Percentiles rank a stretch among this genome's conserved stretches.
phyloP scores from a whole-genome alignment of 2,888 invertebrate genomes.

The Nomada lathburiana region DNA sequence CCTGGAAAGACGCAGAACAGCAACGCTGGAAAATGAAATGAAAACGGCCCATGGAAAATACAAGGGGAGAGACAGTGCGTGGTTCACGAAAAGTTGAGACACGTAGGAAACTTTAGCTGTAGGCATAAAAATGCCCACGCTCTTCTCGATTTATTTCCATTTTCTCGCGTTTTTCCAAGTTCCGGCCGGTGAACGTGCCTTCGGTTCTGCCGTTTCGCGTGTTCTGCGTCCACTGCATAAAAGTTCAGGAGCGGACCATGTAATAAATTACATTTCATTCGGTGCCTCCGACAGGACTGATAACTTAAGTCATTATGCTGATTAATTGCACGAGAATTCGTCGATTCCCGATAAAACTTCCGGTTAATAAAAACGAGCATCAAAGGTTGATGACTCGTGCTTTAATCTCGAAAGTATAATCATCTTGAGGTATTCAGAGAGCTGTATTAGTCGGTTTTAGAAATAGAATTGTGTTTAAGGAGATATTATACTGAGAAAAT shows the following conservation, averaged over 20 bases:
- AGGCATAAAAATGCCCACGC: constrained; percentile 13
- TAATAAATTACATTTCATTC: constrained; percentile 10
- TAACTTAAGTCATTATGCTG: constrained; percentile 20
- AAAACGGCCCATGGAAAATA: constrained; percentile 11
- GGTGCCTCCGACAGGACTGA: not conserved
- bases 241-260: not conserved
- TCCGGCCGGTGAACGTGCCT: constrained; percentile 14
- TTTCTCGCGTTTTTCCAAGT: constrained; percentile 1
- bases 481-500: too few species aligned
- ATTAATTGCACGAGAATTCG: constrained; percentile 20
- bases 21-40: not conserved
- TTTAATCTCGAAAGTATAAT: not conserved
- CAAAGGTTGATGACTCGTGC: not conserved
- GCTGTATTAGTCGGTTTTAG: too few species aligned
- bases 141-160: not conserved
- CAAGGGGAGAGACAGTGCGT: constrained; percentile 1
- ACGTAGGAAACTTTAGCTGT: not conserved
- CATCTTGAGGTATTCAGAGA: not conserved
- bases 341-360: not conserved
- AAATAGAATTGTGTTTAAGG: too few species aligned
- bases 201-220: constrained; percentile 11
- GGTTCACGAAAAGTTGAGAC: constrained; percentile 5
- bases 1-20: too few species aligned
- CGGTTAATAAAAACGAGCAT: not conserved
- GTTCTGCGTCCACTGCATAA: constrained; percentile 22